Conservation (phyloP, 2,888 invertebrate species). For the Diloba caeruleocephala region DNA sequence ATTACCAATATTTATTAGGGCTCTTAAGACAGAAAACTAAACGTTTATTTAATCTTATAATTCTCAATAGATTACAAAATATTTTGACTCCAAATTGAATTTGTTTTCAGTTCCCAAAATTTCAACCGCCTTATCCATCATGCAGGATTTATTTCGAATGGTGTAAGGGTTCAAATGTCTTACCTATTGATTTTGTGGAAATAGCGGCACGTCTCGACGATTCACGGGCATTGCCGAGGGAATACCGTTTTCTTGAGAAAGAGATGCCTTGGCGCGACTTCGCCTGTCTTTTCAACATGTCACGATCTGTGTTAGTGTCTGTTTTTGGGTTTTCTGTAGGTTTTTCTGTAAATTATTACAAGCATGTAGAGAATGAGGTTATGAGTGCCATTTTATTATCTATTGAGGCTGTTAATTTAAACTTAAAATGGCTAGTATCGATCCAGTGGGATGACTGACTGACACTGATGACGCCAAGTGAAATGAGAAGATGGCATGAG, state of each 20-base stretch:
- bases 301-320: slow-evolving; percentile 34
- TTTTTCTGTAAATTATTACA: slow-evolving; percentile 7
- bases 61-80: slow-evolving; percentile 22
- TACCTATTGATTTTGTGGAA: slow-evolving; percentile 76
- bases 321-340: slow-evolving; percentile 25
- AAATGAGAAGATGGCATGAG: no score
- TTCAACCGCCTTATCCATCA: slow-evolving; percentile 42
- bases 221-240: slow-evolving; percentile 47
- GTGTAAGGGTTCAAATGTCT: slow-evolving; percentile 64
- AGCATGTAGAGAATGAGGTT: neutral
- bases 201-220: slow-evolving; percentile 65
- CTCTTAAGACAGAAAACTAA: no score
- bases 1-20: no score
- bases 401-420: neutral
- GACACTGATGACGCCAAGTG: no score
- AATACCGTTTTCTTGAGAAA: slow-evolving; percentile 46
- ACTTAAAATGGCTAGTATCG: no score
- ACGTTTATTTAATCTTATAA: neutral
- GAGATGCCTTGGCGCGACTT: slow-evolving; percentile 36
- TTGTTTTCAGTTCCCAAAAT: slow-evolving; percentile 31
- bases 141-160: slow-evolving; percentile 48
- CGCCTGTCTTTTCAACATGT: slow-evolving; percentile 49
- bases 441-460: no score
- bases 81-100: slow-evolving; percentile 28
- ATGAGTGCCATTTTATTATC: neutral